A percentile compares a stretch with the other conserved stretches of the same genome.
Evolutionary conservation across 2,797 vertebrate species (phyloP).

Genomic region (Cuculus canorus): DNA sequence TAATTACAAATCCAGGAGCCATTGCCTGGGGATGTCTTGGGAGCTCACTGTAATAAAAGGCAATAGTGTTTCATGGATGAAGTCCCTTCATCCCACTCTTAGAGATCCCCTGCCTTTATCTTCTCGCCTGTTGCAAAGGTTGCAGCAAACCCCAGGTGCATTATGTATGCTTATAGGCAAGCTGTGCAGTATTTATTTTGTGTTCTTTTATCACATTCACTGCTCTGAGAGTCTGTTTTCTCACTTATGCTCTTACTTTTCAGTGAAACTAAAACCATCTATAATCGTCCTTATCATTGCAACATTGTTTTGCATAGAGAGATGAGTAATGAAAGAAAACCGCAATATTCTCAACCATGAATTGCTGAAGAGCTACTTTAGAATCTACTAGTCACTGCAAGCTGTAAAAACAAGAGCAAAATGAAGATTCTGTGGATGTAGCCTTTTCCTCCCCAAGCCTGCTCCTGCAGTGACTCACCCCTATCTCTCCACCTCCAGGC

Average conservation of each 20-base stretch:
- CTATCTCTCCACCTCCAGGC: neutral
- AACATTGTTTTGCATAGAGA: slow-evolving; percentile 12
- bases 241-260: neutral
- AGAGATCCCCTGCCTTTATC: neutral
- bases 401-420: slow-evolving; percentile 25
- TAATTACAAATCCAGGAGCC: neutral
- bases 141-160: neutral
- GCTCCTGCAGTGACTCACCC: neutral
- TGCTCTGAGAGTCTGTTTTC: neutral
- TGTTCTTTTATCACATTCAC: neutral
- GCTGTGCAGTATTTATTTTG: neutral
- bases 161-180: neutral
- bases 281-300: slow-evolving; percentile 23
- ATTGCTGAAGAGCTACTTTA: slow-evolving; percentile 39
- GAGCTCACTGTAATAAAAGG: neutral
- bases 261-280: slow-evolving; percentile 21
- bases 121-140: neutral
- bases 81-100: neutral
- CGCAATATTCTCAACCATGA: neutral
- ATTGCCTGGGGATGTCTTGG: neutral
- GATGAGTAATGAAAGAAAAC: slow-evolving; percentile 21
- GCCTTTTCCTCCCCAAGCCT: neutral
- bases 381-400: neutral
- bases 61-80: neutral
- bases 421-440: neutral